These are phyloP conservation scores for Hetaerina americana DNA, from an alignment of 1,140 invertebrate species.

Conservation along the genomic window DNA sequence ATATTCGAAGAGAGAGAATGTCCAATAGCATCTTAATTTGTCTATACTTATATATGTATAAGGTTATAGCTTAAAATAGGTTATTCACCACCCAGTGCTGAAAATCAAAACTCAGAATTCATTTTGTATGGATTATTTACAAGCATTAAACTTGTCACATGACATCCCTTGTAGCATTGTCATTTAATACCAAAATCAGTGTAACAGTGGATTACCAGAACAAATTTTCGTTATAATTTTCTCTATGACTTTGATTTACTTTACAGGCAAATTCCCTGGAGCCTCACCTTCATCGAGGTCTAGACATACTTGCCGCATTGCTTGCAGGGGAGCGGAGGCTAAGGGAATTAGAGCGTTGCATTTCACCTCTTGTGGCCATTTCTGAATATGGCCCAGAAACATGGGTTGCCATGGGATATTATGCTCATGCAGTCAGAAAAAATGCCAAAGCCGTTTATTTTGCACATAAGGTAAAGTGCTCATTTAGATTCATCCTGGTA, in stretches of 20 bases:
- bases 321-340: conserved; percentile 31
- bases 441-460: conserved; percentile 43
- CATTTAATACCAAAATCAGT: too few relatives aligned
- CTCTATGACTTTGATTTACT: not conserved
- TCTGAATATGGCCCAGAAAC: conserved; percentile 37
- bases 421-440: conserved; percentile 37
- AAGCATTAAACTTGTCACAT: too few relatives aligned
- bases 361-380: conserved; percentile 27
- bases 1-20: too few relatives aligned
- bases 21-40: too few relatives aligned
- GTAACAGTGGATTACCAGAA: too few relatives aligned
- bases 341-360: conserved; percentile 34
- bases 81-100: too few relatives aligned
- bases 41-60: too few relatives aligned
- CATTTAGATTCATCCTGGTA: not conserved
- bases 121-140: too few relatives aligned
- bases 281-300: conserved; percentile 37
- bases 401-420: conserved; percentile 50
- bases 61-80: too few relatives aligned
- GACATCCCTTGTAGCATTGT: too few relatives aligned
- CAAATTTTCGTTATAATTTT: too few relatives aligned
- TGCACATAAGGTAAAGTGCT: conserved; percentile 34
- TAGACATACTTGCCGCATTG: conserved; percentile 37
- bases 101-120: too few relatives aligned
- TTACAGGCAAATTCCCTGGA: conserved; percentile 40